These are phyloP conservation scores for Ceyx melanurus DNA, from an alignment of 2,113 vertebrate species.

Conservation along the genomic window DNA sequence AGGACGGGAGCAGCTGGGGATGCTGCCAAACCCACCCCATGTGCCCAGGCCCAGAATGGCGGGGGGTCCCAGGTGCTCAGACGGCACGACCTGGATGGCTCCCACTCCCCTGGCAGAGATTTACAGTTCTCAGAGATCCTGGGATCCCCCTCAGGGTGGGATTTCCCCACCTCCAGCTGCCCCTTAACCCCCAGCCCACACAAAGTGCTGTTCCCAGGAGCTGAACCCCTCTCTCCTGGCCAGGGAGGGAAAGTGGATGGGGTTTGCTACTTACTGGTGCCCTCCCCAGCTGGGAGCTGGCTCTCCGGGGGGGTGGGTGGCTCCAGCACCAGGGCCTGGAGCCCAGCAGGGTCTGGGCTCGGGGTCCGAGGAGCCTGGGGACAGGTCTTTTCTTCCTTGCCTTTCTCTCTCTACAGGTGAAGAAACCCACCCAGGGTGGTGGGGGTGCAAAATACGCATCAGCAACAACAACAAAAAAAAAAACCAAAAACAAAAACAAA, in stretches of 20 bases:
- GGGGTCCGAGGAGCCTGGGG: constrained; percentile 65
- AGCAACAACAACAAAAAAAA: constrained; percentile 63
- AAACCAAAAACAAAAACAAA: background rate
- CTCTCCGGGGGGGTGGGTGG: constrained; percentile 78
- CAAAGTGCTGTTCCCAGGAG: background rate
- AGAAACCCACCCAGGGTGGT: constrained; percentile 59
- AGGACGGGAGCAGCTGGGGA: background rate
- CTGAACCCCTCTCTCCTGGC: background rate
- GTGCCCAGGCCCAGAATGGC: accelerated
- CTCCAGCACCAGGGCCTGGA: constrained; percentile 81
- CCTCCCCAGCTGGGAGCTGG: constrained; percentile 82
- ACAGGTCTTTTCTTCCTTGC: constrained; percentile 78
- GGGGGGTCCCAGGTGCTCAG: background rate
- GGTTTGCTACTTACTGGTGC: constrained; percentile 85
- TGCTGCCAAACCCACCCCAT: background rate
- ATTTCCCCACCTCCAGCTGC: accelerated
- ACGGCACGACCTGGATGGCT: background rate
- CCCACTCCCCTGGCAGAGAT: background rate
- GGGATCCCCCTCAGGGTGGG: background rate
- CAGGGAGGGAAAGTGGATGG: background rate
- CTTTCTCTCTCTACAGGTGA: constrained; percentile 85
- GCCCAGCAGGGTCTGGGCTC: constrained; percentile 74
- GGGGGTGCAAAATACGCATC: constrained; percentile 66
- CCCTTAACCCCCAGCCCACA: background rate
- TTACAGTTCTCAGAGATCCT: background rate